Evolutionary conservation across 2,113 vertebrate genomes (phyloP), one percentile per base, ranked within the genome.

Genomic region (Ceyx margarethae): DNA sequence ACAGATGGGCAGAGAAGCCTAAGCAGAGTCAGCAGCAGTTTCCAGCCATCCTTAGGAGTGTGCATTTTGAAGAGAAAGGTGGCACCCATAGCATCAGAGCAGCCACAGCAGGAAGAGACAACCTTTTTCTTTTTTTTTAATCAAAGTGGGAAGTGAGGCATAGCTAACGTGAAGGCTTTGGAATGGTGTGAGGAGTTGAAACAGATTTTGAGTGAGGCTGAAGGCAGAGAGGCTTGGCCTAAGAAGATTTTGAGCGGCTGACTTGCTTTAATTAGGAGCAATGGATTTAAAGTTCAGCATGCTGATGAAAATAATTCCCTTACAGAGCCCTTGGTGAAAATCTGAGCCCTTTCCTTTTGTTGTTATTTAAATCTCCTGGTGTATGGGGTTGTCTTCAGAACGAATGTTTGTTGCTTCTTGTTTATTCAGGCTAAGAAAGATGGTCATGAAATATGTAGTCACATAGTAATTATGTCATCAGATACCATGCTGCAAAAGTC

Each of bases 391-490:
- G 84, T 89, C 75, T 77, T 69, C 79, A 50, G 65, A 85, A 87
- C 64, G 58, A 89, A 84, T 91, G 74, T 65, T 94, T 88, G 80
- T 93, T 89, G 46, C 54, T 94, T 83, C 88, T 86, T 95, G 74
- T 95, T 95, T 88, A 85, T 86, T 95, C 87, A 91, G 91, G 73
- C 92, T 78, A 85, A 89, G 87, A 95, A 97, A 89, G 73, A 95
- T 91, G 69, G 85, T 54, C 50, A 29, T 67, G 85, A 95, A 94
- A 89, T 92, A 58, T 87, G 81, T 40, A 93, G 91, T 89, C 67
- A 76, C 72, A 58, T 84, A 93, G 72, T 67, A 94, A 93, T 96
- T 91, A 81, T 94, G 92, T 96, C 96, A 94, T 96, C 94, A 91
- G 75, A 87, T 93, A 73, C 76, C 54, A 35, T 57, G 85, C 79